Evolutionary conservation across 2,888 invertebrate species (phyloP).

Genomic region (Drosophila emarginata): DNA sequence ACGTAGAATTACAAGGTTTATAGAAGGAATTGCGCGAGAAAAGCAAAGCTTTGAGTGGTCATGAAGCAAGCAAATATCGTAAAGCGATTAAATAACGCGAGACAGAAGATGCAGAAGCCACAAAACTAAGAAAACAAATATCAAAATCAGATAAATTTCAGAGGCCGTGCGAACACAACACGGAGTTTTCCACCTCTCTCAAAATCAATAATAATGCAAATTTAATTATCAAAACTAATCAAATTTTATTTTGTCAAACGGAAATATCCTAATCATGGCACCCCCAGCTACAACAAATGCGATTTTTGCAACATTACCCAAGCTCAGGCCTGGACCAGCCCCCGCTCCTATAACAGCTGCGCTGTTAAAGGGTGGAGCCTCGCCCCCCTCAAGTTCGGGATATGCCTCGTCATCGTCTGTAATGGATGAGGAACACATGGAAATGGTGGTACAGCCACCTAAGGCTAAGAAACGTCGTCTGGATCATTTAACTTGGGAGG

Average conservation of each 20-base stretch:
- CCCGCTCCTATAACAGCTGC: conserved; percentile 25
- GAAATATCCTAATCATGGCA: conserved; percentile 16
- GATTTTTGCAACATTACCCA: conserved; percentile 77
- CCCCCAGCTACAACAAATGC: conserved; percentile 60
- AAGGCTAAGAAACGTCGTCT: conserved; percentile 87
- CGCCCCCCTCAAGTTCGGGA: conserved; percentile 56
- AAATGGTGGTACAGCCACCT: conserved; percentile 49
- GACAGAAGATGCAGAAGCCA: conserved; percentile 4
- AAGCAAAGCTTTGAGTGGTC: conserved; percentile 37
- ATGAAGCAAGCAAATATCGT: conserved; percentile 67
- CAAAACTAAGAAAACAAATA: conserved; percentile 41
- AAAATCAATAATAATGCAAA: conserved; percentile 27
- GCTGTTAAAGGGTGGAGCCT: conserved; percentile 50
- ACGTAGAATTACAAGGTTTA: conserved; percentile 56
- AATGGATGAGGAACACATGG: conserved; percentile 43
- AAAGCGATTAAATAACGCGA: conserved; percentile 45
- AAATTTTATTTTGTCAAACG: not conserved
- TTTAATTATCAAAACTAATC: conserved; percentile 22
- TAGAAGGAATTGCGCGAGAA: conserved; percentile 62
- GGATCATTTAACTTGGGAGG: conserved; percentile 93
- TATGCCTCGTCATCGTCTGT: conserved; percentile 57
- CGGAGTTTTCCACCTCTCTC: conserved; percentile 6
- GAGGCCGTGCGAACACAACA: conserved; percentile 44
- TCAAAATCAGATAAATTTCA: conserved; percentile 58
- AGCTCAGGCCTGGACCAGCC: conserved; percentile 56